These are phyloP conservation scores for Heliconius charithonia DNA, from an alignment of 2,888 invertebrate species.

Conservation along the genomic window DNA sequence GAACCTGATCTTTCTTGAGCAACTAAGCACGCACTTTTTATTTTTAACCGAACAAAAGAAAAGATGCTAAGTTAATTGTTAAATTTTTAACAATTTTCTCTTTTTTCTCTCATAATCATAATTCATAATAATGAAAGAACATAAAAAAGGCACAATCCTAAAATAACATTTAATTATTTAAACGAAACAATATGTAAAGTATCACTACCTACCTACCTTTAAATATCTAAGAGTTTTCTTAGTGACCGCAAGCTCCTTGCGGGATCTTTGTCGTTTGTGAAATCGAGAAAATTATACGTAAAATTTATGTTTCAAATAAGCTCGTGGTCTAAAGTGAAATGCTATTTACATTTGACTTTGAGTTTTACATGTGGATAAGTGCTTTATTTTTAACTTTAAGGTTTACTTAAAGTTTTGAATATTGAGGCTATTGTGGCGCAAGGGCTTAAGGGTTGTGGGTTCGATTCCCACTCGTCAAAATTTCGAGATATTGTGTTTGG, in stretches of 20 bases:
- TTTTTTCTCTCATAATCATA: too few relatives aligned
- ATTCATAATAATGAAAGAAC: too few relatives aligned
- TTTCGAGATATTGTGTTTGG: not conserved
- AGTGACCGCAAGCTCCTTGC: slow-evolving; percentile 54
- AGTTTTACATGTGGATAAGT: not conserved
- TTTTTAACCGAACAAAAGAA: too few relatives aligned
- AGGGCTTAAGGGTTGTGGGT: too few relatives aligned
- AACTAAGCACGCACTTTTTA: too few relatives aligned
- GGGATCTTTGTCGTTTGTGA: slow-evolving; percentile 46
- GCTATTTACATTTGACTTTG: not conserved
- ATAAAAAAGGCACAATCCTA: too few relatives aligned
- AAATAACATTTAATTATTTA: not conserved
- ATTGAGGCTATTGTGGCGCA: too few relatives aligned
- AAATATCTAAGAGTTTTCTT: slow-evolving; percentile 40
- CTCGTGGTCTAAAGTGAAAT: not conserved
- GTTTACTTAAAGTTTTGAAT: too few relatives aligned
- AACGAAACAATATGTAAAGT: slow-evolving; percentile 19
- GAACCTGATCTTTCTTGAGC: not conserved
- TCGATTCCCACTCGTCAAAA: not conserved
- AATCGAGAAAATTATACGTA: slow-evolving; percentile 27
- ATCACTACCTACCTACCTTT: slow-evolving; percentile 5
- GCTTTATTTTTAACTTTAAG: too few relatives aligned
- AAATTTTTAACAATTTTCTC: too few relatives aligned
- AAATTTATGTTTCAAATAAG: slow-evolving; percentile 25
- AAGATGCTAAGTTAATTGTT: too few relatives aligned